Base-by-base conservation (phyloP, 2,888 invertebrate species). In the Philereme transversata region DNA sequence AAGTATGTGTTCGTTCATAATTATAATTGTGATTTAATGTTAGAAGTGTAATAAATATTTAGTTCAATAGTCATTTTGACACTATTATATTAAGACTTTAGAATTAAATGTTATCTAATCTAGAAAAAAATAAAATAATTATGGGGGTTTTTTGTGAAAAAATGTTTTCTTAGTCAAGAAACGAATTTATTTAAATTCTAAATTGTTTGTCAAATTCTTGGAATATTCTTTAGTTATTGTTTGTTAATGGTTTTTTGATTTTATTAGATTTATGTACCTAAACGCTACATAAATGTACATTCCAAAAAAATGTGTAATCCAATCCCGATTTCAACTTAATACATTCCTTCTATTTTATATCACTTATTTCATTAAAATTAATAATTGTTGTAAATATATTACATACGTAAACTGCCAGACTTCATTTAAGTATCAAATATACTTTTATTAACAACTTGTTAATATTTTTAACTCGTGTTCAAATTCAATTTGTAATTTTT, bases 171-270 rank as follows among this genome's bases (percentile, higher is more conserved):
- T 64, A 69, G 69, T 69, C 69, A 65, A 51, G 33, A 47, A 47
- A 67, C 69, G 69, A 69, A 69, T 69, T 69, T 69, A 69, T 65
- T 65, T 59, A 11, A 58, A 60, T 60, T 45, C 34, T 57, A 51
- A 49, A 51, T 65, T 50, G 33, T 58, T 55, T 53, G 43, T 56
- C 54, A 8, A 11, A 7, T n/a, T 6, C 10, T 58, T 55, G 49
- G 49, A 33, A 58, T 51, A 51, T 45, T 54, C 35, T 47, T 46
- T 52, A 11, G 43, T 50, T 46, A n/a, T 49, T 34, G 46, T 49
- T 53, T 59, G 44, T 60, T 60, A 51, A 51, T 59, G 52, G 38
- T 63, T 52, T 8, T 46, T 52, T 50, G 5, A 49, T 46, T 47
- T 56, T 46, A 48, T 38, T 47, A 45, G 11, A 10, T 11, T 7